phyloP scores from a whole-genome alignment of 1,140 invertebrate genomes.

The Triops longicaudatus region DNA sequence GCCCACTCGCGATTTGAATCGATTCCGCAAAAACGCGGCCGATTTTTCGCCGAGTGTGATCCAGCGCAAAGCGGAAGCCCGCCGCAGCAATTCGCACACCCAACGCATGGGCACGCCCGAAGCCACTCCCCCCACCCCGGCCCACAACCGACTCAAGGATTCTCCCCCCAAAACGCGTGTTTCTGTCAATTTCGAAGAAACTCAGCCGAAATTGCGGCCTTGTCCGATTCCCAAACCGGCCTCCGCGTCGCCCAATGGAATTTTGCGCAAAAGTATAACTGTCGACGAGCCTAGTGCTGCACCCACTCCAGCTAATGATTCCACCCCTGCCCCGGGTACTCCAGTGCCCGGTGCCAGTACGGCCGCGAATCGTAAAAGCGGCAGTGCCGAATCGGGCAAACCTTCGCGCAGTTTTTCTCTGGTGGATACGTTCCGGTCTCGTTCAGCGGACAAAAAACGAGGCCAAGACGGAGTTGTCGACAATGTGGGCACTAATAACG shows the following conservation, averaged over 20 bases:
- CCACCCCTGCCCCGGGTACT: neutral
- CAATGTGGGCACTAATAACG: conserved; percentile 18
- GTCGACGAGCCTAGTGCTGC: neutral
- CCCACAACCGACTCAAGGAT: conserved; percentile 13
- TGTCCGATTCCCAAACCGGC: conserved; percentile 7
- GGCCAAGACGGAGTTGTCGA: neutral
- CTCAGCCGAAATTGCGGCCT: conserved; percentile 2
- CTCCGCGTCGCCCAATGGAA: conserved; percentile 25
- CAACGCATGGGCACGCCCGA: neutral
- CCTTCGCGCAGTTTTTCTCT: conserved; percentile 27
- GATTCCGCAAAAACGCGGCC: neutral
- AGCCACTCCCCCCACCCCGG: neutral
- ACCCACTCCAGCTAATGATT: neutral
- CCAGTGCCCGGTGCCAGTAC: neutral
- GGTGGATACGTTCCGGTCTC: conserved; percentile 23
- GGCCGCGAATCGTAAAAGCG: neutral
- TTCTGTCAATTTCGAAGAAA: conserved; percentile 28
- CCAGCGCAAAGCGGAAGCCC: neutral
- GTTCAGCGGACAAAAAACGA: conserved; percentile 5
- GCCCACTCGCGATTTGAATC: neutral
- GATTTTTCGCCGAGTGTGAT: neutral
- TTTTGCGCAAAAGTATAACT: conserved; percentile 24
- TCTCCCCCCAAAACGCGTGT: conserved; percentile 23
- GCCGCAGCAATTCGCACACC: neutral
- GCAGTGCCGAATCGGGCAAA: neutral